Evolutionary conservation across 2,113 vertebrate genomes (phyloP), one percentile per base, ranked within the genome.

Genomic region (Saccopteryx leptura): DNA sequence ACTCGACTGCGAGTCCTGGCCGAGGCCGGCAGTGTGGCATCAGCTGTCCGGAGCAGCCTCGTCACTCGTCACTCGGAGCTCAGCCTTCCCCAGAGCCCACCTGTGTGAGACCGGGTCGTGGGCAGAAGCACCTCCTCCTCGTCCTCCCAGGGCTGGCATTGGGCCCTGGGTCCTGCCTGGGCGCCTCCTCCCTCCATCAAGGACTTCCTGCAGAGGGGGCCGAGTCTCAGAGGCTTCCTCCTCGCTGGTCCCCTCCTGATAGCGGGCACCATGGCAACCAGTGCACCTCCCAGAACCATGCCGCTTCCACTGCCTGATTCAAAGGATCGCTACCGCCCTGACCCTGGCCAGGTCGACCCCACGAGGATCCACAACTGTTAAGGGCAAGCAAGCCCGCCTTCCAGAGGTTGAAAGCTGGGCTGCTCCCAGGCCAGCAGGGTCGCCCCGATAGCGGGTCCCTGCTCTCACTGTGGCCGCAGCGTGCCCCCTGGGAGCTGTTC

Each of bases 261-360:
- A 2, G 28, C 46, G 48, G 89, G 58, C 84, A 80, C 75, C 90
- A 90, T 61, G 80, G 80, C 71, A 90, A 90, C 56, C 68, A 56
- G 56, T 9, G 13, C 1, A 2, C 17, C 31, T 80, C 71, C 81
- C 23, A 12, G 56, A 46, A 58, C 50, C 1, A 1, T 1, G 56
- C 19, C 68, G 63, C 19, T 58, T 58, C 33, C 60, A 7, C 23
- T 10, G 4, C 23, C 56, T 52, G 21, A 60, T 63, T 82, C 65
- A 23, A 58, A 94, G 88, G 1, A 1, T 46, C 11, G 21, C 9
- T 58, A 8, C 7, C 8, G 15, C 10, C 76, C 18, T 4, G 1
- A 5, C 26, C 28, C 21, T 1, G 5, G 60, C 31, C 66, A 18
- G 54, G 50, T 26, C 0, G 1, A 78, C 33, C 71, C 78, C 17